Evolutionary conservation across 2,888 invertebrate genomes (phyloP).

Genomic region (Tuta absoluta): DNA sequence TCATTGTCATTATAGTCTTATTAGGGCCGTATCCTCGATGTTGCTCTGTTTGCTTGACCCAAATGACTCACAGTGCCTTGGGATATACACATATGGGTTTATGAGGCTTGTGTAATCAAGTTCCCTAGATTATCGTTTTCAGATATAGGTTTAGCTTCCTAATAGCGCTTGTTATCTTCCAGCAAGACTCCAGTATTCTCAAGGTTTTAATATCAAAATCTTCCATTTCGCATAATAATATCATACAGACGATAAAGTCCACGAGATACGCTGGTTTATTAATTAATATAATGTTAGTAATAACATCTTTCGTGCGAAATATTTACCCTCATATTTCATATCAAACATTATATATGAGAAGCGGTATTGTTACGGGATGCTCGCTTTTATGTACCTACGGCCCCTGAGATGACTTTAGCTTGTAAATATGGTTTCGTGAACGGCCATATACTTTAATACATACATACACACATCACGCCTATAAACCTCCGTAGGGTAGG

Average conservation of each 20-base stretch:
- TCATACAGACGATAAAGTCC: neutral
- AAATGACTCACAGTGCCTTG: constrained; percentile 30
- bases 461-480: no score
- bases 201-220: neutral
- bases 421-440: constrained; percentile 39
- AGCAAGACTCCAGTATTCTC: neutral
- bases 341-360: constrained; percentile 40
- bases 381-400: constrained; percentile 35
- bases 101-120: constrained; percentile 13
- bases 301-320: neutral
- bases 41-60: constrained; percentile 27
- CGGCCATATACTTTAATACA: constrained; percentile 37
- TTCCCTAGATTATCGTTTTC: constrained; percentile 30
- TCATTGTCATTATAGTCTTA: constrained; percentile 31
- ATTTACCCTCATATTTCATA: constrained; percentile 29
- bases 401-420: constrained; percentile 27
- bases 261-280: neutral
- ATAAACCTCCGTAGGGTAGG: no score
- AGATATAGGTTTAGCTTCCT: constrained; percentile 13
- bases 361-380: constrained; percentile 34
- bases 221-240: neutral
- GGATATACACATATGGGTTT: constrained; percentile 24
- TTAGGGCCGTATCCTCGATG: constrained; percentile 29
- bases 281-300: neutral
- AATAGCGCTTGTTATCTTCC: constrained; percentile 7